phyloP scores from a whole-genome alignment of 2,113 vertebrate genomes.

The Phylloscopus whistleri region DNA sequence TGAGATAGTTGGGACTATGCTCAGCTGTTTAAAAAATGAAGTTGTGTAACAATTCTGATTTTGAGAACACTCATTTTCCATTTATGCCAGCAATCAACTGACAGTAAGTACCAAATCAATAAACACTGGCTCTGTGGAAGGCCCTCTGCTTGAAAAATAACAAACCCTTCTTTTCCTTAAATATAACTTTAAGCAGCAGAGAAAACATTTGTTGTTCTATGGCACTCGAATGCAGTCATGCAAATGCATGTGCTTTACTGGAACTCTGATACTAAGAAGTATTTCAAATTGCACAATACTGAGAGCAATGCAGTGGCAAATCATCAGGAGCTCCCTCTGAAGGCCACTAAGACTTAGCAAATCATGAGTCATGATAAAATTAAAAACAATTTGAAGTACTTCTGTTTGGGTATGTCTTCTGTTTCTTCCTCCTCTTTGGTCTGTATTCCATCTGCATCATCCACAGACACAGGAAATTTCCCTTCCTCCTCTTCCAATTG shows the following conservation, averaged over 20 bases:
- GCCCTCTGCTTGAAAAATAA: background rate
- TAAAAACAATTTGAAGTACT: slow-evolving; percentile 68
- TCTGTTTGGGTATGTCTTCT: slow-evolving; percentile 74
- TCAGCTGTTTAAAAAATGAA: background rate
- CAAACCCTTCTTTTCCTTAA: background rate
- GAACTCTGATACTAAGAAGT: background rate
- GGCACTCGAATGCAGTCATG: background rate
- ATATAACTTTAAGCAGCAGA: background rate
- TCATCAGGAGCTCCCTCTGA: background rate
- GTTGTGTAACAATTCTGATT: background rate
- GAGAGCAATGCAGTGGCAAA: background rate
- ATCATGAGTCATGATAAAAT: background rate
- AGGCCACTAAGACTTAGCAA: background rate
- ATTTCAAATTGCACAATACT: background rate
- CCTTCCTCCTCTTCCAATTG: slow-evolving; percentile 88
- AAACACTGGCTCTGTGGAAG: background rate
- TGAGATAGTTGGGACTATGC: background rate
- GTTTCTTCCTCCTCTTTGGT: slow-evolving; percentile 68
- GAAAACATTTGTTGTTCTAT: background rate
- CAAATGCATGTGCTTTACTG: background rate
- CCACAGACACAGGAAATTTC: slow-evolving; percentile 53
- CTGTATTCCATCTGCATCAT: slow-evolving; percentile 44
- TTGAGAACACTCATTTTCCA: background rate
- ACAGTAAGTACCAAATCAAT: background rate
- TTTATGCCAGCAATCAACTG: background rate